phyloP scores from a whole-genome alignment of 2,888 invertebrate species.

The Drosophila birchii region DNA sequence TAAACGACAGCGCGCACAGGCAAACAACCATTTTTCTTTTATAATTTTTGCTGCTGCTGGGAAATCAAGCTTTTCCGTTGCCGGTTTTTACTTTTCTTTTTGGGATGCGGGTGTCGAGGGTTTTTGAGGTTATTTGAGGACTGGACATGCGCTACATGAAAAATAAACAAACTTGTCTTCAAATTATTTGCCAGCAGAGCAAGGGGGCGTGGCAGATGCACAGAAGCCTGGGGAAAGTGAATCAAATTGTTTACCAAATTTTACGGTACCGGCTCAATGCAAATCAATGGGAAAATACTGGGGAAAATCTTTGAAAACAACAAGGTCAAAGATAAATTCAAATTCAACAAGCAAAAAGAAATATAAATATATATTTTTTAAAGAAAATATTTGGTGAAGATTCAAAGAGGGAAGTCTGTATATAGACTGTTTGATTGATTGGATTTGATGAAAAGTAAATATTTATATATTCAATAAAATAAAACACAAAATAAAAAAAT shows the following conservation, averaged over 20 bases:
- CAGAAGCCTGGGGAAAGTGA: conserved; percentile 10
- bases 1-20: conserved; percentile 38
- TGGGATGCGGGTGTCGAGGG: background rate
- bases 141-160: conserved; percentile 46
- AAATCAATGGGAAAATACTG: conserved; percentile 6
- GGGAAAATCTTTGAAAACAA: background rate
- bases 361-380: background rate
- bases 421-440: background rate
- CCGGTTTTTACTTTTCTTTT: background rate
- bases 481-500: background rate
- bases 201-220: conserved; percentile 10
- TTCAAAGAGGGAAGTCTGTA: background rate
- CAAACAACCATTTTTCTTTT: conserved; percentile 32
- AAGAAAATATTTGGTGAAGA: background rate
- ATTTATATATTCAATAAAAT: background rate
- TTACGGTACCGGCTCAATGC: conserved; percentile 13
- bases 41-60: conserved; percentile 19
- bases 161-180: conserved; percentile 66
- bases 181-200: conserved; percentile 47
- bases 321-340: conserved; percentile 14
- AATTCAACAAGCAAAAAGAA: background rate
- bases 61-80: conserved; percentile 18
- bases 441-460: conserved; percentile 1
- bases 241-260: conserved; percentile 47
- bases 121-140: conserved; percentile 4